These are phyloP conservation scores for Leucoptera coffeella DNA, from an alignment of 2,888 invertebrate species.

Conservation along the genomic window DNA sequence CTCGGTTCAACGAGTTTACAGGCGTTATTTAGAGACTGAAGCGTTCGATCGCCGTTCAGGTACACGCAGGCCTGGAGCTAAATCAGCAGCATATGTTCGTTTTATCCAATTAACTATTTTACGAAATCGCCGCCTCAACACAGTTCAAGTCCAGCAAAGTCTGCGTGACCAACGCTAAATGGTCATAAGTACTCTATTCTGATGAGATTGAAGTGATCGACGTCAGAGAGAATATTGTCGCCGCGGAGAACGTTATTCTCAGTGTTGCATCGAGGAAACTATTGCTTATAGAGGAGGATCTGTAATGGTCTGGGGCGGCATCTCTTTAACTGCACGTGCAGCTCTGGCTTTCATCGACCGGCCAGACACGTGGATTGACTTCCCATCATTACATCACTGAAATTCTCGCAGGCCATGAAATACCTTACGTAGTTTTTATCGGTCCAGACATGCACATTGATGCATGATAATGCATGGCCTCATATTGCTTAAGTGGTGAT, in stretches of 20 bases:
- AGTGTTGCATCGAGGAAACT: too few relatives aligned
- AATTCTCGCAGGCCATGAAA: neutral
- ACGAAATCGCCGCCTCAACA: neutral
- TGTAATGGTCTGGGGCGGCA: conserved; percentile 1
- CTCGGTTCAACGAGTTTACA: too few relatives aligned
- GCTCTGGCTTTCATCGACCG: too few relatives aligned
- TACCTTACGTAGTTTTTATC: neutral
- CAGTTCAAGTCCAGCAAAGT: neutral
- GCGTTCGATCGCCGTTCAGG: neutral
- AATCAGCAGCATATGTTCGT: neutral
- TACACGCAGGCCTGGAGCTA: neutral
- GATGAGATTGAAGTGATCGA: too few relatives aligned
- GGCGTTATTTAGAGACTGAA: neutral
- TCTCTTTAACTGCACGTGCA: too few relatives aligned
- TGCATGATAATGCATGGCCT: too few relatives aligned
- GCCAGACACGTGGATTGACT: neutral
- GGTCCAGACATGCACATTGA: too few relatives aligned
- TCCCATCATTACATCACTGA: too few relatives aligned
- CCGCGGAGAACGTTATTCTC: neutral
- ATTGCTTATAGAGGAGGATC: conserved; percentile 1
- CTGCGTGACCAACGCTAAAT: neutral
- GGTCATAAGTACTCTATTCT: neutral
- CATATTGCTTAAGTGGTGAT: too few relatives aligned
- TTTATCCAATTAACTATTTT: neutral
- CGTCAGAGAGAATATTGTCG: too few relatives aligned